A percentile compares a stretch with the other conserved stretches of the same genome.
phyloP scores from a whole-genome alignment of 2,113 vertebrate genomes.

The Crypturellus undulatus region DNA sequence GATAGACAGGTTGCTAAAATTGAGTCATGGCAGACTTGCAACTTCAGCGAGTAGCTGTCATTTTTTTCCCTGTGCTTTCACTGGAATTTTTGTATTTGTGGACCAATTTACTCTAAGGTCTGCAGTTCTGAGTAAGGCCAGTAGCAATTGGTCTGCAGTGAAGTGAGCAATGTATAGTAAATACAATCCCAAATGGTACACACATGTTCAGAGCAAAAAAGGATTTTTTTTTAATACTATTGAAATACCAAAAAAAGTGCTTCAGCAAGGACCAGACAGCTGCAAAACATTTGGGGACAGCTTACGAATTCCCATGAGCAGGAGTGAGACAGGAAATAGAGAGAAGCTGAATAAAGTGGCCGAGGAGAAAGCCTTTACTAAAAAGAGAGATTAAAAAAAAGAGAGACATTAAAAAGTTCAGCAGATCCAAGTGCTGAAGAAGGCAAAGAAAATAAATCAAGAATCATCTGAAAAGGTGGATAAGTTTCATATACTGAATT shows the following conservation, averaged over 20 bases:
- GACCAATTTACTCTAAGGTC: slow-evolving; percentile 11
- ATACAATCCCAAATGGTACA: slow-evolving; percentile 47
- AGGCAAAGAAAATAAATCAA: not conserved
- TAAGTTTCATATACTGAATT: not conserved
- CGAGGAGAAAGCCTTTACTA: slow-evolving; percentile 47
- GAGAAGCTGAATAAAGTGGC: slow-evolving; percentile 45
- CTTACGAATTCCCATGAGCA: slow-evolving; percentile 61
- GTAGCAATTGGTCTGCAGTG: slow-evolving; percentile 33
- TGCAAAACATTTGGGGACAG: slow-evolving; percentile 64
- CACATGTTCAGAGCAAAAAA: slow-evolving; percentile 42
- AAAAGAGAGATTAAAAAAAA: not conserved
- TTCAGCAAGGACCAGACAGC: slow-evolving; percentile 44
- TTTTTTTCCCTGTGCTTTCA: not conserved
- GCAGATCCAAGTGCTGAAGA: not conserved
- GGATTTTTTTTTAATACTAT: slow-evolving; percentile 38
- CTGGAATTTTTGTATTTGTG: not conserved
- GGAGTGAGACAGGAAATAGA: slow-evolving; percentile 54
- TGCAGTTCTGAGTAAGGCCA: slow-evolving; percentile 36
- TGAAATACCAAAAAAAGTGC: slow-evolving; percentile 38
- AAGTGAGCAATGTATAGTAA: not conserved
- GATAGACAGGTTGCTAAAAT: not conserved
- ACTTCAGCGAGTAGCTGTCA: not conserved
- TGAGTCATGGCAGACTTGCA: not conserved
- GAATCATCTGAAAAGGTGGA: not conserved
- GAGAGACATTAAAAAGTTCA: not conserved